Evolutionary conservation across 1,140 invertebrate genomes (phyloP), one percentile per base, ranked within the genome.

Genomic region (Leptinotarsa lineolata): DNA sequence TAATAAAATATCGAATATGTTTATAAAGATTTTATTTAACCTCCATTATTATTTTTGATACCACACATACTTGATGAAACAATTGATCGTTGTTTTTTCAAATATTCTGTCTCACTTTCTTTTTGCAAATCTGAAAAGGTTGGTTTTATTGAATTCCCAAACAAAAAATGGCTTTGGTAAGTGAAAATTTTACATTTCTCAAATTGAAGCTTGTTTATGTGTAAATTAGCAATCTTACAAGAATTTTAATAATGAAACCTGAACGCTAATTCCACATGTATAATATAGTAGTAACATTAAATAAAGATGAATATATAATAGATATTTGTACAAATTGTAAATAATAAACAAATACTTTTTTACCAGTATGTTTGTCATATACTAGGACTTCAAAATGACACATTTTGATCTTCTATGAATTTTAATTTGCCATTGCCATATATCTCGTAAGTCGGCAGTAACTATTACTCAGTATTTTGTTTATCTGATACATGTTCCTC

Each of bases 271-370:
- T 39, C 39, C 39, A 22, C 16, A n/a, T 65, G 63, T 65, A 65
- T 65, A 39, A 39, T 65, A 39, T 65, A 30, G 39, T 39, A 65
- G 21, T 65, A 30, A 39, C 63, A 65, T 18, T 54, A 54, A 54
- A 54, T 54, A 18, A 65, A 24, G 21, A 30, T 22, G 63, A 65
- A 65, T 30, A 65, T 65, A 65, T 65, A 22, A 61, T 61, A 39
- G 22, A 65, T 30, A 65, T 30, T 24, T 65, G 63, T 65, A 65
- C 63, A 65, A 65, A 65, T 65, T 65, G 63, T 65, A 65, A 65
- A 65, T 65, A 65, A 65, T 65, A 65, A 30, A 65, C 63, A 65
- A 30, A 65, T 65, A 65, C 22, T 65, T 65, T 65, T 65, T 65
- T 65, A 65, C 63, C 63, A 65, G 24, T 65, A 65, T 24, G 63